phyloP scores from a whole-genome alignment of 2,113 vertebrate species.

The Pteronura brasiliensis region DNA sequence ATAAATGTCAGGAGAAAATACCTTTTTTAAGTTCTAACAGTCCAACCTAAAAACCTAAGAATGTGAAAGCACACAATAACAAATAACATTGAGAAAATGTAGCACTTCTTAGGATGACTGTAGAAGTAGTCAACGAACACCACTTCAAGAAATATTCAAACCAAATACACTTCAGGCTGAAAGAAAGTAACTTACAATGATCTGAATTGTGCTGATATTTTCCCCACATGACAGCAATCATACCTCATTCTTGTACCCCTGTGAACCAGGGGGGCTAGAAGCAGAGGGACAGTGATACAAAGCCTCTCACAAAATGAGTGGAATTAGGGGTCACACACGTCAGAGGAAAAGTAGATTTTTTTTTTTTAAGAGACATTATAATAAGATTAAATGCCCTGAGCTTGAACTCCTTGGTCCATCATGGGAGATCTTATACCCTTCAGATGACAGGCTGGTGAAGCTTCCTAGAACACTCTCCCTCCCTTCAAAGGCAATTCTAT shows the following conservation, averaged over 20 bases:
- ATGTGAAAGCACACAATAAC: not conserved
- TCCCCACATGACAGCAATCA: not conserved
- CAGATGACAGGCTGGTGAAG: not conserved
- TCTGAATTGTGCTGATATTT: not conserved
- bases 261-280: not conserved
- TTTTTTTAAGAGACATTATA: not conserved
- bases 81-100: not conserved
- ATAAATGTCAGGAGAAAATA: not conserved
- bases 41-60: constrained; percentile 50
- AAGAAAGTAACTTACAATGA: not conserved
- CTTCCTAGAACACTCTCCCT: not conserved
- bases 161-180: not conserved
- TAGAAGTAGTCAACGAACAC: not conserved
- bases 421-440: not conserved
- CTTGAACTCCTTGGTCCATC: not conserved
- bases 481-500: not conserved
- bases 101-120: not conserved
- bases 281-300: not conserved
- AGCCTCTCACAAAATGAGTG: not conserved
- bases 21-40: constrained; percentile 22
- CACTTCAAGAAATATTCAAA: not conserved
- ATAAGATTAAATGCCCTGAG: not conserved
- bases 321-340: not conserved
- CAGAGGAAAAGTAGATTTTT: not conserved
- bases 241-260: not conserved